Evolutionary conservation across 1,140 invertebrate genomes (phyloP), one percentile per base, ranked within the genome.

Genomic region (Pogonomyrmex barbatus): DNA sequence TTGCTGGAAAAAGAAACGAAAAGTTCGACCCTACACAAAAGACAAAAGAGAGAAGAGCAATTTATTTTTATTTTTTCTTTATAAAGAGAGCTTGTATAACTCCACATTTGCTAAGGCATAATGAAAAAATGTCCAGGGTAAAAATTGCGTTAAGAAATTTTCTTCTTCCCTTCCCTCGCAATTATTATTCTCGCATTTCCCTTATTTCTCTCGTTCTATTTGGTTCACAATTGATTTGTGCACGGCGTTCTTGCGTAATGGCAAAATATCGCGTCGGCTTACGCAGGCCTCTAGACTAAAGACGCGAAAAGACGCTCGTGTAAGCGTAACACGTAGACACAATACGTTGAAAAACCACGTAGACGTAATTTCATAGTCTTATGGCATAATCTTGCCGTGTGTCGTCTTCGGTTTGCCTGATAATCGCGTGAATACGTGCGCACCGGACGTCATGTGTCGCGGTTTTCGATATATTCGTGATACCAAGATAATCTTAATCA

Each of bases 351-450:
- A 42, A 54, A 70, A 70, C 39, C 36, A 81, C 65, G 65, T 70
- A 54, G 63, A 70, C 65, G 39, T 81, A 45, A 56, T 81, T 81
- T 70, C 54, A 81, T 70, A 70, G 65, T 68, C 63, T 77, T 79
- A 63, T 5, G 63, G 14, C 50, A 68, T 70, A 81, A 70, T 81
- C 24, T 14, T 54, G 63, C 47, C 63, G 52, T 24, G 77, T n/a
- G 42, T 30, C 52, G 36, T 24, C 45, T 50, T 42, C 8, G 33
- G n/a, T 36, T 79, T 14, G 24, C 30, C n/a, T 1, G 36, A 58
- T 42, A 58, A 39, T 58, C 71, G 71, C 36, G 42, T 56, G 58
- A 47, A 30, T n/a, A 17, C 8, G 45, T 8, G 54, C 54, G 17
- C 54, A 45, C 24, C 2, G 6, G 5, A 50, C 17, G 50, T 24